Evolutionary conservation across 2,888 invertebrate genomes (phyloP), one percentile per base, ranked within the genome.

Genomic region (Crossocerus cetratus): DNA sequence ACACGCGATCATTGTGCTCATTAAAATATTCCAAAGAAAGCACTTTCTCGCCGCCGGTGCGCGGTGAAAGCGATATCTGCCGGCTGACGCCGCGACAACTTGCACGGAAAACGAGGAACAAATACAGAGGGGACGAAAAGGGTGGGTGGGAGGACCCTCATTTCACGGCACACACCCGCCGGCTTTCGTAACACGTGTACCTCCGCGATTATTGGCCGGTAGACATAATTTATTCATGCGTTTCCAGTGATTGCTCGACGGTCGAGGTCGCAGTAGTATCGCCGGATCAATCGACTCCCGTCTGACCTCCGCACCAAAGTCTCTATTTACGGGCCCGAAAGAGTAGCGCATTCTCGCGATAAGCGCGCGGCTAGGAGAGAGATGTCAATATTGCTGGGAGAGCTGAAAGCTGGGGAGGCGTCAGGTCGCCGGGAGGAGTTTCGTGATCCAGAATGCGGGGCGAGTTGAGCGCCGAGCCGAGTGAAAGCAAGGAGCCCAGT

Each of bases 401-500:
- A 32, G 32, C 32, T 8, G 32, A 32, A 32, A 32, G 32, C 8
- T 32, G 8, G 11, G 11, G 32, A 32, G 32, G 32, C 5, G 23
- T 32, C 0, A 8, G 8, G 3, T 32, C 23, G 23, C 3, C 32
- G 32, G 11, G 58, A 65, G 63, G 65, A 65, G 23, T 43, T n/a
- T 56, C 42, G 20, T 58, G 42, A 69, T 67, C 57, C 59, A 58
- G 64, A 64, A 68, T 59, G 65, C 57, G 44, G 18, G 67, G 13
- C 59, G 55, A 20, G 49, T 42, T 42, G 43, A 54, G n/a, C 58
- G 64, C 42, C 58, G 62, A 61, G 58, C 65, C 67, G 74, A 85
- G 87, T 84, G 86, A 87, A 87, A 87, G 87, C 80, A 81, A 65
- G 60, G 69, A 64, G 59, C 65, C 78, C 63, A 69, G 61, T 85